Base-by-base conservation (phyloP, 2,888 invertebrate species). In the Limnephilus lunatus region DNA sequence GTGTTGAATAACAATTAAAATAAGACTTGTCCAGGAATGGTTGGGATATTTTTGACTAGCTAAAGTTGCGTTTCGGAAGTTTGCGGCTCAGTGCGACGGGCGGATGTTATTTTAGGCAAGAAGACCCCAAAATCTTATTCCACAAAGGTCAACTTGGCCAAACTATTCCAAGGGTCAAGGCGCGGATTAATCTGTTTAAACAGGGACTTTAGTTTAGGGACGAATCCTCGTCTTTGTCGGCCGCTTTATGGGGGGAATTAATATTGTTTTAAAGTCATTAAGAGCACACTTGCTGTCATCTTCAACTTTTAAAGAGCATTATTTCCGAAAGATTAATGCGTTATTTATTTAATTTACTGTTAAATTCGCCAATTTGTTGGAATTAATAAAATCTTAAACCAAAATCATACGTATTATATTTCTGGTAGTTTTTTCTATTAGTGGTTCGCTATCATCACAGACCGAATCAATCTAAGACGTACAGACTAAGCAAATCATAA, bases 91-190 rank as follows among this genome's bases (percentile, higher is more conserved):
- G 68, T 25, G 68, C 68, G 68, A n/a, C 68, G 68, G 68, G 68
- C 68, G 68, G 68, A 68, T 68, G 68, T 68, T 68, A 68, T 68
- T 68, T 68, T 68, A 68, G 68, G 68, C 68, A 68, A 68, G 68
- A 68, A 68, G 68, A 68, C 68, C 68, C 68, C 68, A n/a, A n/a
- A 68, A 68, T 68, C 68, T 68, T 68, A 68, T 68, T 68, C 68
- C 68, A n/a, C 68, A 68, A 68, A 68, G 68, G 68, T 68, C 68
- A n/a, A 68, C 68, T 68, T 68, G 25, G 68, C 68, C 68, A n/a
- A 68, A 68, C 68, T 68, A 68, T 68, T 68, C 68, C 25, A n/a
- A 68, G 68, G 68, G 68, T 68, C 68, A 68, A 68, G 68, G 68
- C 68, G 68, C 68, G 68, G 68, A 68, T 68, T 68, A 68, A 68